phyloP scores from a whole-genome alignment of 2,797 vertebrate genomes.

The Potorous gilbertii region DNA sequence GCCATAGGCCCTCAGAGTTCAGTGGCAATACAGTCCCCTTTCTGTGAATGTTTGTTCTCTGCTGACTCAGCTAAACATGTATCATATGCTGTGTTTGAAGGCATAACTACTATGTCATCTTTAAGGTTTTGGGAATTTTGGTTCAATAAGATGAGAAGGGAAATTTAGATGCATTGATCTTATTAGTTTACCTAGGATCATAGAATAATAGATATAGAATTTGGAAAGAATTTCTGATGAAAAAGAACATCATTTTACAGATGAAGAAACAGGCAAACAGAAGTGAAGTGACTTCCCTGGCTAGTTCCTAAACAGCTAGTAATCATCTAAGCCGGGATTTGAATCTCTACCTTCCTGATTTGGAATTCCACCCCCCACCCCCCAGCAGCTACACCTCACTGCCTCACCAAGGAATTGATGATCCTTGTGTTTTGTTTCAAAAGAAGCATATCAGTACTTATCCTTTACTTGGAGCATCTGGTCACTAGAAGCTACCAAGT shows the following conservation, averaged over 20 bases:
- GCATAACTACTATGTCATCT: neutral
- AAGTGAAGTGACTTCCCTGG: neutral
- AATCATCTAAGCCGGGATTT: neutral
- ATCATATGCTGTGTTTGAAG: neutral
- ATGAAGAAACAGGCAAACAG: neutral
- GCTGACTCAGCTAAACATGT: conserved; percentile 18
- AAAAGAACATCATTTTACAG: neutral
- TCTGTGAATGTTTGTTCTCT: conserved; percentile 16
- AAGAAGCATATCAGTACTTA: neutral
- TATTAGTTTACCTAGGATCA: neutral
- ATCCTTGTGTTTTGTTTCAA: neutral
- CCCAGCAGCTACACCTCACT: neutral
- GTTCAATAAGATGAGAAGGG: neutral
- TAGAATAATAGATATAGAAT: neutral
- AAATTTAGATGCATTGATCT: neutral
- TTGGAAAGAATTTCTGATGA: neutral
- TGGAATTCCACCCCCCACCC: neutral
- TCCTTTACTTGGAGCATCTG: neutral
- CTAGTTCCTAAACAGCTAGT: neutral
- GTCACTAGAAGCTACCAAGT: conserved; percentile 18
- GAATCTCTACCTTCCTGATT: neutral
- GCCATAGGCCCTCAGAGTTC: neutral
- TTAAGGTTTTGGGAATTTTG: neutral
- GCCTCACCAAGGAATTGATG: neutral
- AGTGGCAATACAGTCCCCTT: neutral